phyloP scores from a whole-genome alignment of 2,888 invertebrate genomes.

The Amaurobius ferox region DNA sequence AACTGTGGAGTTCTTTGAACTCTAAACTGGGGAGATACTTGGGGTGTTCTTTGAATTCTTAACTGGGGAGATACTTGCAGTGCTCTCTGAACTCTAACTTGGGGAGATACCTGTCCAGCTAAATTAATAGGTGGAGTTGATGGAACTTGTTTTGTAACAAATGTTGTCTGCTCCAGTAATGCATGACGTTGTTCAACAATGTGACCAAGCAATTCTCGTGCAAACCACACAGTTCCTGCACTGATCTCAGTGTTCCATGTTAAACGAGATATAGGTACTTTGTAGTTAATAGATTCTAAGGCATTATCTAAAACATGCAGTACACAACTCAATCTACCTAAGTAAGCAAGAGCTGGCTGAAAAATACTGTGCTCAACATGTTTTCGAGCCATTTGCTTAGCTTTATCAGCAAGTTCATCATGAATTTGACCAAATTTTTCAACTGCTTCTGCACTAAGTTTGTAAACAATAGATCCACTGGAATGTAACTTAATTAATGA shows the following conservation, averaged over 20 bases:
- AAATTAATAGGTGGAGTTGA: constrained; percentile 25
- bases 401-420: constrained; percentile 67
- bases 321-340: constrained; percentile 51
- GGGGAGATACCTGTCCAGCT: constrained; percentile 11
- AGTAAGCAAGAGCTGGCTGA: constrained; percentile 47
- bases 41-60: not conserved
- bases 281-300: constrained; percentile 65
- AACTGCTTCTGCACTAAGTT: constrained; percentile 45
- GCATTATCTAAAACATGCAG: constrained; percentile 66
- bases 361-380: constrained; percentile 41
- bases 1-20: too few relatives aligned
- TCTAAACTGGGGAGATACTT: too few relatives aligned
- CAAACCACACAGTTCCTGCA: constrained; percentile 55
- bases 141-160: not conserved
- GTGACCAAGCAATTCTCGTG: constrained; percentile 51
- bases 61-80: not conserved
- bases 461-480: constrained; percentile 35
- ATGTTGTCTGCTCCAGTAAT: constrained; percentile 45
- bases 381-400: constrained; percentile 51
- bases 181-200: constrained; percentile 52
- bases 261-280: constrained; percentile 37
- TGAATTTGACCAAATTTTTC: constrained; percentile 59
- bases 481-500: constrained; percentile 51
- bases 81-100: not conserved
- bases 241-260: constrained; percentile 68